Base-by-base conservation (phyloP, 2,113 vertebrate genomes). In the Halichoerus grypus region DNA sequence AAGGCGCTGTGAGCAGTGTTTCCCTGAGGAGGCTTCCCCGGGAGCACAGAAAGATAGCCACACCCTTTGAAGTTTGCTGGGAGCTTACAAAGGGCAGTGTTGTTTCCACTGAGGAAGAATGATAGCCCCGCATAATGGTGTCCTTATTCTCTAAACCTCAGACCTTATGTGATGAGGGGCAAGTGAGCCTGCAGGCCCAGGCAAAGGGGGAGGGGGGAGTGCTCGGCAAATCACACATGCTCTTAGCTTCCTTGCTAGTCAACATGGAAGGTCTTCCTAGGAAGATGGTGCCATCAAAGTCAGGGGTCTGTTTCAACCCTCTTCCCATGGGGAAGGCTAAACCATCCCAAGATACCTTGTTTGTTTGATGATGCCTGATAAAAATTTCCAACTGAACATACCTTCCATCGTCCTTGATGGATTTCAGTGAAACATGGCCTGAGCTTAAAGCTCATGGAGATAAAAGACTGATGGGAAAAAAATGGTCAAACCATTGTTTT, bases 111-210 rank as follows among this genome's bases (percentile, higher is more conserved):
- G 36, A 91, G 88, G 69, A 93, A 96, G 95, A 97, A 82, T 95
- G 95, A 90, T 94, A 96, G 65, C 85, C 72, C 46, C 12, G 0
- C 76, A 97, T 97, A 95, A 97, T 93, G 81, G 93, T 77, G 77
- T 89, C 91, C 95, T 97, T 97, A 95, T 97, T 98, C 95, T 92
- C 31, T 69, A 87, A 93, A 86, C 82, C 83, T 96, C 94, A 95
- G 86, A 95, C 79, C 71, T 91, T 95, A 72, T 65, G 69, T 3
- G 81, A 83, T 49, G 79, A 94, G 65, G 96, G 86, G 69, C 83
- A 61, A 96, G 72, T 18, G 63, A 95, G 90, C 74, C 95, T 91
- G 81, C 71, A 65, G 76, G 57, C 91, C 89, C 71, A 71, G 55
- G 77, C 49, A 67, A 91, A 80, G 31, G 51, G 51, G 53, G 59